Percentiles rank a stretch among this genome's conserved stretches.
Conservation (phyloP, 2,888 invertebrate genomes). For the Ormyrus thymus region DNA sequence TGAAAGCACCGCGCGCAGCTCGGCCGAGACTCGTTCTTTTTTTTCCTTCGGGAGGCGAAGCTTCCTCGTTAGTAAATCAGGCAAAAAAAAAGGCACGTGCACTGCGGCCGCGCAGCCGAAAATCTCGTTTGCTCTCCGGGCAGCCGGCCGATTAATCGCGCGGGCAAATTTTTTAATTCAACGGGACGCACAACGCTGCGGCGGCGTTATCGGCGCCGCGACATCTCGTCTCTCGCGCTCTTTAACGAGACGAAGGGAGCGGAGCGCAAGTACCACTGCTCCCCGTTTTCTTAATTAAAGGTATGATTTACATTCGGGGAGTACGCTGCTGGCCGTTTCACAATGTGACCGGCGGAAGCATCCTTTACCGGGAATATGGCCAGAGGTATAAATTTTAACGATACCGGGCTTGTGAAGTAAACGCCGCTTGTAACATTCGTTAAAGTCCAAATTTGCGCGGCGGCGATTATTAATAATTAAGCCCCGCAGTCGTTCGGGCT, state of each 20-base stretch:
- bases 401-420: no score
- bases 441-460: no score
- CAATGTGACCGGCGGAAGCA: no score
- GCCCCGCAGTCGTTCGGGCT: no score
- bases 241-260: slow-evolving; percentile 36
- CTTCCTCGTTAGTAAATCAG: slow-evolving; percentile 27
- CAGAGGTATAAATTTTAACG: no score
- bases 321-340: not conserved
- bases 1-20: no score
- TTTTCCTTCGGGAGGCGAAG: no score
- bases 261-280: slow-evolving; percentile 23
- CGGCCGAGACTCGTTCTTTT: no score
- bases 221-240: slow-evolving; percentile 33
- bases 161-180: slow-evolving; percentile 29
- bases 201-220: slow-evolving; percentile 20
- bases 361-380: no score
- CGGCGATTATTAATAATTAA: no score
- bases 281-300: slow-evolving; percentile 52
- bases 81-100: not conserved
- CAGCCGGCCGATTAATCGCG: not conserved
- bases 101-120: not conserved
- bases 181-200: not conserved
- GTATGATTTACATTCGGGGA: slow-evolving; percentile 47
- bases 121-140: slow-evolving; percentile 14
- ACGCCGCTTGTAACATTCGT: no score